Base-by-base conservation (phyloP, 2,113 vertebrate genomes). In the Chamaea fasciata region DNA sequence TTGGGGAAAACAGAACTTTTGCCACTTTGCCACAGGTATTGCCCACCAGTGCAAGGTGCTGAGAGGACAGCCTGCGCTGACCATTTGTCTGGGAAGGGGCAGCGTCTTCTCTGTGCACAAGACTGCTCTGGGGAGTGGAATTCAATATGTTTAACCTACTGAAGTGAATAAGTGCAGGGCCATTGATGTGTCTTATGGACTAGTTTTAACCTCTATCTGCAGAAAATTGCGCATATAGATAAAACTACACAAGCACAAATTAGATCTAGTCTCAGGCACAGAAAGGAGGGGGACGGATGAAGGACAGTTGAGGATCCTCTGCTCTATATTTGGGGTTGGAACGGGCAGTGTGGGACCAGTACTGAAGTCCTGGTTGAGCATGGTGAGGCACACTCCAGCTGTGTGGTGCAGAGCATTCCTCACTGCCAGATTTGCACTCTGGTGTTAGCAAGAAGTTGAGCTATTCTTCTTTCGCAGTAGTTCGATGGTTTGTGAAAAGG, bases 41-140 rank as follows among this genome's bases (percentile, higher is more conserved):
- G 24, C 6, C 11, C 27, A 31, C 11, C 63, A 37, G 23, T 4
- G 1, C 4, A 15, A 71, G 41, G 56, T 46, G 9, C 23, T 1
- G 2, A 21, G 14, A 47, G 52, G 23, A 53, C 0, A 0, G 9
- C 59, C 16, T 7, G 8, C 49, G 18, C 13, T 4, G 2, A 64
- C 13, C 9, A 6, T 50, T 59, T 63, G 18, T 8, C 37, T 50
- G 68, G 50, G 27, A 76, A 65, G 57, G 35, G 7, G 13, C 35
- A 41, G 30, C 26, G 10, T 22, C 42, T 71, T 33, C 2, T 4
- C 79, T 46, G 10, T n/a, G 26, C 31, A 13, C 23, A 28, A 37
- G 15, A 8, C 28, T 95, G 26, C 42, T n/a, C 37, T 15, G 16
- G 21, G 15, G 4, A 68, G 16, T 7, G 28, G 15, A 59, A 83